Base-by-base conservation (phyloP, 1,140 invertebrate species). In the Heliconius hermathena region DNA sequence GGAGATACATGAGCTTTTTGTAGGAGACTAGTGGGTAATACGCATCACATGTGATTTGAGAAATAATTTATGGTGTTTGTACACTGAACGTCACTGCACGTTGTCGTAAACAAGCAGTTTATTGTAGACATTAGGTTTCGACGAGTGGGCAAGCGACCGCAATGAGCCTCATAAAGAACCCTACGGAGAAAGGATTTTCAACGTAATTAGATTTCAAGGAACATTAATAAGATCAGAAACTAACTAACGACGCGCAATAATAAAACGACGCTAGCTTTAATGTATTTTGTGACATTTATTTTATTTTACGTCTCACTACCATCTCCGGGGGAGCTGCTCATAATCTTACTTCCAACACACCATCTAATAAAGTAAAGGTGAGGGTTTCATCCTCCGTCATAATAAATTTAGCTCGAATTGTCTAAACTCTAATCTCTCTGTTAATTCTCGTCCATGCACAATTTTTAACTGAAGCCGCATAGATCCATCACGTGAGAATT, bases 1-100 rank as follows among this genome's bases (percentile, higher is more conserved):
- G 83, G 89, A 92, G 93, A 94, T 94, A 93, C 91, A 93, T 91
- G 91, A 87, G 89, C 89, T 92, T 93, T 93, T 92, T 93, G 90
- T 92, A 88, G 86, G 74, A 85, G 90, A 89, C 87, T 84, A 89
- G 87, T 90, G 88, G 88, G 90, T 90, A 91, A 91, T 90, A 89
- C 88, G 87, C 88, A 90, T 93, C 89, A 91, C 87, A 92, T 92
- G 89, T 94, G 91, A 94, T 94, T 94, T 93, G 87, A 92, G 89
- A 81, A 86, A 89, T 94, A 93, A 94, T 94, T 94, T 94, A 94
- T 94, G 89, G 88, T 90, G 90, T 91, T 90, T 92, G 85, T 89
- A 89, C 86, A 86, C 84, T 88, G 85, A 88, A 89, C 88, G 89
- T 89, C 90, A 83, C 87, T 82, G 81, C 49, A 80, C 79, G 85